Percentiles rank a stretch among this genome's conserved stretches.
These are phyloP conservation scores for Zaprionus davidi DNA, from an alignment of 1,140 invertebrate species.

Conservation along the genomic window DNA sequence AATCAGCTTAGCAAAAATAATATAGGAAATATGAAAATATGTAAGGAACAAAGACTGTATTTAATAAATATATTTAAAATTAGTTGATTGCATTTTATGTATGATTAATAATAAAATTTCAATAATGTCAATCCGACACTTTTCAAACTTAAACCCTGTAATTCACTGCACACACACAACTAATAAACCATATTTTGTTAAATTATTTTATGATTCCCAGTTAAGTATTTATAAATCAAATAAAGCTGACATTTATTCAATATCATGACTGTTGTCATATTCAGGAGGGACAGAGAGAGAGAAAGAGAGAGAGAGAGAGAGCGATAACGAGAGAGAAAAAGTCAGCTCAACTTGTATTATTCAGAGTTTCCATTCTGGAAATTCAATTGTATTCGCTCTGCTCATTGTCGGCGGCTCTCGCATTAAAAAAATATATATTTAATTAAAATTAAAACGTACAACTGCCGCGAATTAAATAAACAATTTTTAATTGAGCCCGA, in stretches of 20 bases:
- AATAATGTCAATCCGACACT: neutral
- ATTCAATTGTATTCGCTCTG: conserved; percentile 37
- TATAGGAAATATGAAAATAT: too few species aligned
- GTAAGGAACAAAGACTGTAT: too few species aligned
- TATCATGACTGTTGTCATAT: conserved; percentile 4
- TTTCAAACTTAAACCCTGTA: neutral
- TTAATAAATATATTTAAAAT: neutral
- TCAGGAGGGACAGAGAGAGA: neutral
- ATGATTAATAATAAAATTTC: neutral
- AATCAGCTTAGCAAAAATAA: too few species aligned
- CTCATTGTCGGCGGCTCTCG: conserved; percentile 27
- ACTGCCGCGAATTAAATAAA: conserved; percentile 79
- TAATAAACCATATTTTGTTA: conserved; percentile 5
- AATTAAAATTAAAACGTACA: conserved; percentile 77
- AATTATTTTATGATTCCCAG: conserved; percentile 1
- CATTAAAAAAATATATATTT: conserved; percentile 69
- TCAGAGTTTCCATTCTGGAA: conserved; percentile 34
- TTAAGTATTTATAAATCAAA: conserved; percentile 29
- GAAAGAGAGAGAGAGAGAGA: neutral
- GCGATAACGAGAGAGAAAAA: neutral
- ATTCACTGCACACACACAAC: neutral
- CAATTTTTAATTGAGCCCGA: conserved; percentile 77
- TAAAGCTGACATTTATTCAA: conserved; percentile 25
- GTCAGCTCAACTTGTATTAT: conserved; percentile 25
- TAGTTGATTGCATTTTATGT: neutral